Evolutionary conservation across 2,888 invertebrate species (phyloP).

Genomic region (Tipula unca): DNA sequence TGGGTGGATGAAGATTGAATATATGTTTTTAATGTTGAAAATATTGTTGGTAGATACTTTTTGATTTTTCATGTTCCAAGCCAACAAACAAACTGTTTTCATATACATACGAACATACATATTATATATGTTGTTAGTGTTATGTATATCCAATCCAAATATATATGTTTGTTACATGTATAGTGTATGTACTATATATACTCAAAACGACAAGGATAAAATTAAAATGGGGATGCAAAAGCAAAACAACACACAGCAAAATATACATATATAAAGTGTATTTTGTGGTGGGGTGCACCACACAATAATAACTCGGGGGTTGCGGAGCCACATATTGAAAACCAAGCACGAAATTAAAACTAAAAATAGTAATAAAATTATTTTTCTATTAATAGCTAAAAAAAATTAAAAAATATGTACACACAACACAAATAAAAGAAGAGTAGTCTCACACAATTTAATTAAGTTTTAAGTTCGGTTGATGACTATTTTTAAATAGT

Average conservation of each 20-base stretch:
- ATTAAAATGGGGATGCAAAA: not conserved
- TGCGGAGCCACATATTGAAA: not conserved
- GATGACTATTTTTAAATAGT: not conserved
- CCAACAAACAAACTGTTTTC: not conserved
- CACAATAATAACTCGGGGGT: not conserved
- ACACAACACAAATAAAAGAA: not conserved
- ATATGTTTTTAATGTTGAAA: not conserved
- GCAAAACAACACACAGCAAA: not conserved
- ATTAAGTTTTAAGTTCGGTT: not conserved
- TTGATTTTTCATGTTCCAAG: not conserved
- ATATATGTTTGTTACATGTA: not conserved
- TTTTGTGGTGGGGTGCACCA: not conserved
- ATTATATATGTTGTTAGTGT: not conserved
- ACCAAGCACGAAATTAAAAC: not conserved
- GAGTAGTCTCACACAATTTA: not conserved
- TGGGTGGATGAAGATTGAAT: not conserved
- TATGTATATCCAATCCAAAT: not conserved
- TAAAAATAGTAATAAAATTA: not conserved
- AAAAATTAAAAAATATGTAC: not conserved
- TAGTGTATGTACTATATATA: too few species aligned
- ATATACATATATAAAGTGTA: not conserved
- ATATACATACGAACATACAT: not conserved
- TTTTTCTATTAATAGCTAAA: not conserved
- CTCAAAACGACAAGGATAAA: not conserved
- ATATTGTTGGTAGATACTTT: not conserved